Base-by-base conservation (phyloP, 2,888 invertebrate species). In the Dasysyrphus tricinctus region DNA sequence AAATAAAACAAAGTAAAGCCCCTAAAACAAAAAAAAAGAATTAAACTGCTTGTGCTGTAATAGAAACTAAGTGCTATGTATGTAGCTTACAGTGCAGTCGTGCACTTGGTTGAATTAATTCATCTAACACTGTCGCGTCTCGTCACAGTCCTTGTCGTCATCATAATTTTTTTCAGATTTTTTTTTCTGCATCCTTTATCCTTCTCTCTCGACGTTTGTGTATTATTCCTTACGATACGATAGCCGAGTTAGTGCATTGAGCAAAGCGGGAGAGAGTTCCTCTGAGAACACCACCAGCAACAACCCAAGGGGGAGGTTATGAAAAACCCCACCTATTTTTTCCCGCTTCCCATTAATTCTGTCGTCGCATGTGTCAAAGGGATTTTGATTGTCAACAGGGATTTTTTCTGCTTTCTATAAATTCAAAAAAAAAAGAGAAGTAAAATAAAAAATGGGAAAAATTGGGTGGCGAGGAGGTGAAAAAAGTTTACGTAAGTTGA, bases 61-160 rank as follows among this genome's bases (percentile, higher is more conserved):
- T 78, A 86, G 82, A 86, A 82, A 70, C 78, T 74, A 86, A 86
- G 86, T 82, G 86, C 82, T 86, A 75, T 72, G 72, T 79, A 73
- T 82, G 80, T 75, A 80, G 84, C 80, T 72, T 61, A 80, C 80
- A 80, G 67, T 57, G 61, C 78, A 83, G 76, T 76, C 87, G 73
- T 87, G 83, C 83, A 87, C 87, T 87, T 83, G 87, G 87, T 80
- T 87, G 79, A 87, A 87, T 87, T 87, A 87, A 87, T 87, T 83
- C 87, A 83, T 87, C 87, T 83, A 87, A 87, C 87, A 87, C 83
- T 87, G 83, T 79, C 87, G 83, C 83, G 87, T 87, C 87, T 87
- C 87, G 87, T 87, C 87, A 83, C 56, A 86, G 86, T 86, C 82
- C 87, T 87, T 87, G 82, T 85, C 85, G 80, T 78, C 56, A 37